Evolutionary conservation across 2,888 invertebrate genomes (phyloP).

Genomic region (Polydrusus pterygomalis): DNA sequence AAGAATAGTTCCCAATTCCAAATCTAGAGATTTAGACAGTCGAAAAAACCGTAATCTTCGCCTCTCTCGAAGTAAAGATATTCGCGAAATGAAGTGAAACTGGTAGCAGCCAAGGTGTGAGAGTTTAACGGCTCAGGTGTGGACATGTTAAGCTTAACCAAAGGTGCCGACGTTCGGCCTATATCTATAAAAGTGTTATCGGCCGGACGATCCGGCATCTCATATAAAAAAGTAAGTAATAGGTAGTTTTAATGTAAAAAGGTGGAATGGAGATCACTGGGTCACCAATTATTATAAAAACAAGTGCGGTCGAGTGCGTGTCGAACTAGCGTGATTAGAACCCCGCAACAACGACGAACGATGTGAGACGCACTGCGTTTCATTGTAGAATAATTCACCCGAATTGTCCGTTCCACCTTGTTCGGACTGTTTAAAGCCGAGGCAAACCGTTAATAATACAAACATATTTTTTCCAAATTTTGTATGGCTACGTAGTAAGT

Average conservation of each 20-base stretch:
- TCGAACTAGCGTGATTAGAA: too few relatives aligned
- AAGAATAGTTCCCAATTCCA: not conserved
- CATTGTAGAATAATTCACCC: too few relatives aligned
- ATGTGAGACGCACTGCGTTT: too few relatives aligned
- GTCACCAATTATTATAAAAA: too few relatives aligned
- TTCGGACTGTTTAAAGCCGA: too few relatives aligned
- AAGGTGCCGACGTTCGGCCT: conserved; percentile 60
- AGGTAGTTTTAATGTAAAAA: conserved; percentile 42
- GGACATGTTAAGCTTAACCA: conserved; percentile 64
- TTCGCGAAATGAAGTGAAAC: conserved; percentile 66
- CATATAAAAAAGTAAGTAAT: not conserved
- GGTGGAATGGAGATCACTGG: not conserved
- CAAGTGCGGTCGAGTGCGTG: too few relatives aligned
- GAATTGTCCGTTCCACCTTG: too few relatives aligned
- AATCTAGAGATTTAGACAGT: conserved; percentile 21
- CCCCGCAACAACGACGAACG: too few relatives aligned
- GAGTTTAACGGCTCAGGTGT: conserved; percentile 66
- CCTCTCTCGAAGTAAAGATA: conserved; percentile 58
- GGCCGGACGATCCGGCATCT: conserved; percentile 45
- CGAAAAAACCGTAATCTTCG: conserved; percentile 14
- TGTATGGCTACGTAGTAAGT: too few relatives aligned
- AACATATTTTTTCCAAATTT: too few relatives aligned
- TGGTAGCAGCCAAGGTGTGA: conserved; percentile 68
- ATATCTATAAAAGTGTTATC: conserved; percentile 35
- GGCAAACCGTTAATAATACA: too few relatives aligned